A percentile compares a stretch with the other conserved stretches of the same genome.
Evolutionary conservation across 2,797 vertebrate species (phyloP).

Genomic region (Tympanoctomys barrerae): DNA sequence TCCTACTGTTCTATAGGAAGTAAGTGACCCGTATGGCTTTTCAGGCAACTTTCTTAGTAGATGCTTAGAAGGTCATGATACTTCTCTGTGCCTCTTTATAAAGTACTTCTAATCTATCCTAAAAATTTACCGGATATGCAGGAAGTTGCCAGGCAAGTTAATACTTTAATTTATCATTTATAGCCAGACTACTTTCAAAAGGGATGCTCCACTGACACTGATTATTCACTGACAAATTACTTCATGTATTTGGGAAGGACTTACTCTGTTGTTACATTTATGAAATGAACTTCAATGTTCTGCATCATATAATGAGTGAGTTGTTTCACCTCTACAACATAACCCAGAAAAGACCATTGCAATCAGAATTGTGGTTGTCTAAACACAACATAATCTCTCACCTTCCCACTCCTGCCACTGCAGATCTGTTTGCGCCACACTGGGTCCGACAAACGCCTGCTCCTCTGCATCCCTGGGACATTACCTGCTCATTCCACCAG

Average conservation of each 20-base stretch:
- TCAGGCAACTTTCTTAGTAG: background rate
- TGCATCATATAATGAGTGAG: background rate
- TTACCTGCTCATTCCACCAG: background rate
- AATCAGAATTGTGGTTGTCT: background rate
- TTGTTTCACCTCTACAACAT: background rate
- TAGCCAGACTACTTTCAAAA: background rate
- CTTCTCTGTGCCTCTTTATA: background rate
- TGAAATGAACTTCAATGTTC: background rate
- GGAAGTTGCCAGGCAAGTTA: background rate
- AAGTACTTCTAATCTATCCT: background rate
- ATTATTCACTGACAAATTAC: background rate
- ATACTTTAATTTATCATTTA: background rate
- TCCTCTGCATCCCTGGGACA: background rate
- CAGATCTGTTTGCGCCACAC: background rate
- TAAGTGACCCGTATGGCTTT: background rate
- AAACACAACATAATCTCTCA: background rate
- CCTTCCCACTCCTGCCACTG: background rate
- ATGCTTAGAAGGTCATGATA: background rate
- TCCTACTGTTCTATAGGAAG: background rate
- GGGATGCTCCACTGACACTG: background rate
- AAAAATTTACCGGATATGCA: background rate
- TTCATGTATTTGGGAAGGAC: background rate
- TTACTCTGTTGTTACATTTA: conserved; percentile 20
- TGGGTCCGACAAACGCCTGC: background rate
- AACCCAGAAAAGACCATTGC: background rate